Base-by-base conservation (phyloP, 2,113 vertebrate species). In the Dascyllus trimaculatus region DNA sequence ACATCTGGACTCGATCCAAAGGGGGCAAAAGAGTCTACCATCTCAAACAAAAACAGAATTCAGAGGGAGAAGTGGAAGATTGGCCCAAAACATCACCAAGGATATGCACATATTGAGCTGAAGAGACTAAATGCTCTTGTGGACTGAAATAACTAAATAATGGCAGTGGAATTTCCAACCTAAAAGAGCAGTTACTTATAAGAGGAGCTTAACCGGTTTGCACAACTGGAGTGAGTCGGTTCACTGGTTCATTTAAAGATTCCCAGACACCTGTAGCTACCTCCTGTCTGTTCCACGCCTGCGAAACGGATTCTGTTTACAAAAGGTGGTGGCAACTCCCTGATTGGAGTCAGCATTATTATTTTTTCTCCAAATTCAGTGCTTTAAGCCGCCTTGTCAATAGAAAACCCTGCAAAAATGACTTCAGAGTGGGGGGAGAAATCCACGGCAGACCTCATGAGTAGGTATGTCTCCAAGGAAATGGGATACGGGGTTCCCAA, bases 391-490 rank as follows among this genome's bases (percentile, higher is more conserved):
- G 14, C 15, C 11, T 46, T 5, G 29, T 4, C 6, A 6, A 35
- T 26, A 6, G 21, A 58, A 46, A 49, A 5, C 21, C 22, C 35
- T 29, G 51, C 51, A 15, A 78, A 81, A 52, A 89, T 79, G 67
- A 86, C 46, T 5, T 70, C 91, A 85, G 93, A 95, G 15, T 90
- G 93, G 82, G 89, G 89, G 4, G 93, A 93, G 64, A 89, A 82
- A 48, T 93, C 94, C 75, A 84, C 93, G 0, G 88, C 89, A 1
- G 93, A 91, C 35, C 95, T 99, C 68, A 97, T 98, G 96, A 92
- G 81, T 46, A 81, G 86, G 22, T 98, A 96, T 35, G 94, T 95
- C 81, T 95, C 95, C 43, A 68, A 93, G 25, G 95, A 95, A 19
- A 53, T 29, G 45, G 97, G 97, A 18, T 92, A 88, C n/a, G 88